Conservation (phyloP, 2,888 invertebrate species). For the Bombyx huttoni region DNA sequence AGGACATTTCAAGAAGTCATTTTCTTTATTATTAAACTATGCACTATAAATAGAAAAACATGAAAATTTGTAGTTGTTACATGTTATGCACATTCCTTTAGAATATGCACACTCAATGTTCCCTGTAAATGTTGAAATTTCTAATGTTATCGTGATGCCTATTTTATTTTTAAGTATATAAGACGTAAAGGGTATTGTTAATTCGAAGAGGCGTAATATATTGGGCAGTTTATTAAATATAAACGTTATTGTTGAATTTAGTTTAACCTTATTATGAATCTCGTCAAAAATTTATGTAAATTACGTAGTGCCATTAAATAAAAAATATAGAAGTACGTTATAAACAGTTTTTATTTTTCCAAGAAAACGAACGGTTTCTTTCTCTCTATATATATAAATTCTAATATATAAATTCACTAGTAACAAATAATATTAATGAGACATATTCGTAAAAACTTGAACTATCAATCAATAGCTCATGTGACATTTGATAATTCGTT, state of each 20-base stretch:
- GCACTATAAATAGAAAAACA: neutral
- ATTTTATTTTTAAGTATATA: neutral
- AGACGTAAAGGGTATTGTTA: neutral
- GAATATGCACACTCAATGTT: conserved; percentile 7
- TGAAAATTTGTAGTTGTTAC: neutral
- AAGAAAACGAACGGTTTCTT: neutral
- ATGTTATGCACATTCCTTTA: conserved; percentile 2
- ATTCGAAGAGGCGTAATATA: too few relatives aligned
- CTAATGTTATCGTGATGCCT: too few relatives aligned
- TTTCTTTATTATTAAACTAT: neutral
- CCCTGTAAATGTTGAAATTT: neutral
- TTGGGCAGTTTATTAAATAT: too few relatives aligned
- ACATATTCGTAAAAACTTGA: neutral
- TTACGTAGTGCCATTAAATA: conserved; percentile 6
- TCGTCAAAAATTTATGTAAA: neutral
- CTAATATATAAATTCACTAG: too few relatives aligned
- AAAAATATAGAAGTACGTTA: neutral
- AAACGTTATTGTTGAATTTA: too few relatives aligned
- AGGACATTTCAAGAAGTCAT: too few relatives aligned
- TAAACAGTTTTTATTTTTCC: neutral
- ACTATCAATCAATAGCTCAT: neutral
- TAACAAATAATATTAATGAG: neutral
- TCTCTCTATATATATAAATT: too few relatives aligned
- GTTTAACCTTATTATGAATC: neutral
- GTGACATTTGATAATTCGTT: neutral